Evolutionary conservation across 2,888 invertebrate genomes (phyloP).

Genomic region (Nephrotoma appendiculata): DNA sequence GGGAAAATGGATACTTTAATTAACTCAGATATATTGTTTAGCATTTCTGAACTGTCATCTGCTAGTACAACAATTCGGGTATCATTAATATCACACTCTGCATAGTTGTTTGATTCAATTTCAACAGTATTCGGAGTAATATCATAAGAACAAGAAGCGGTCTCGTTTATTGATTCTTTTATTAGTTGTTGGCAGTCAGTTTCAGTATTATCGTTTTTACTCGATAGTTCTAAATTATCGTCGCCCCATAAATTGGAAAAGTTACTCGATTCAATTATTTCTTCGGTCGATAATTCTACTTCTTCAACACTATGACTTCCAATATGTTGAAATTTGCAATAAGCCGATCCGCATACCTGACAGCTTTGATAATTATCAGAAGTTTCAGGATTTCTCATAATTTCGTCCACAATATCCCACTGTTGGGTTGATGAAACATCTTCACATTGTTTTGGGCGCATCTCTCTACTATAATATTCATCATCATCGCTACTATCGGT

Average conservation of each 20-base stretch:
- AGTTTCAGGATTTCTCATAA: not conserved
- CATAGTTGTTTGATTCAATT: not conserved
- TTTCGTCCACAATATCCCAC: not conserved
- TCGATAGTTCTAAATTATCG: not conserved
- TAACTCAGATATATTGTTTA: not conserved
- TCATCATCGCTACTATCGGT: not conserved
- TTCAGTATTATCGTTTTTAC: no score
- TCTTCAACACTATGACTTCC: not conserved
- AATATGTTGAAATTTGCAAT: slow-evolving; percentile 1
- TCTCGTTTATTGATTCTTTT: no score
- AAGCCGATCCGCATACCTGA: not conserved
- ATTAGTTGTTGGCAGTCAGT: no score
- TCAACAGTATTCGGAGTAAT: not conserved
- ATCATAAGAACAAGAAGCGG: no score
- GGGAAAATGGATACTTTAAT: not conserved
- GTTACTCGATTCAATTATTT: not conserved
- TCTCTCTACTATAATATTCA: not conserved
- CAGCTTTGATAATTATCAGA: not conserved
- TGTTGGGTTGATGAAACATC: not conserved
- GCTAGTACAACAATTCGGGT: not conserved
- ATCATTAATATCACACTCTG: not conserved
- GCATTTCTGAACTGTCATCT: not conserved
- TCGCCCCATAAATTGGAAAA: not conserved
- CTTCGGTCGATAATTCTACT: not conserved
- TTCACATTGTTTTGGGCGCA: not conserved